Conservation (phyloP, 1,140 invertebrate species). For the Calycopis cecrops region DNA sequence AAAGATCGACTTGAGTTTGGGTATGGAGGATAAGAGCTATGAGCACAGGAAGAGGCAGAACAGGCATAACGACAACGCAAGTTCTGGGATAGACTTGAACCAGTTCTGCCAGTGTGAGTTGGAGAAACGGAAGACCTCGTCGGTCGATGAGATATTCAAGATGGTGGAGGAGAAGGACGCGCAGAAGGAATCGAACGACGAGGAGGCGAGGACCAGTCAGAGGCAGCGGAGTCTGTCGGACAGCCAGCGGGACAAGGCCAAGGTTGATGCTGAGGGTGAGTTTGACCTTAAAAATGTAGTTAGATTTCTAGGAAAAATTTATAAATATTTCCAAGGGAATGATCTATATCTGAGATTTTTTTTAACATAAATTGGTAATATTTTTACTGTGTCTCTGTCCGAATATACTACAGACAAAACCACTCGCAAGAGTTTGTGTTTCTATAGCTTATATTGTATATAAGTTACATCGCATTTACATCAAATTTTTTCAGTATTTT, state of each 20-base stretch:
- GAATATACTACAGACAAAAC: too few species aligned
- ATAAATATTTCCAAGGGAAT: too few species aligned
- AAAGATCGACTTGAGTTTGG: constrained; percentile 65
- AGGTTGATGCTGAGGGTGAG: constrained; percentile 60
- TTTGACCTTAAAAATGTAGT: constrained; percentile 1
- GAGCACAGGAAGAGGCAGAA: constrained; percentile 64
- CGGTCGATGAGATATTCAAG: constrained; percentile 83
- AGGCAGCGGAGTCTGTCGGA: constrained; percentile 84
- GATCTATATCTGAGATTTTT: too few species aligned
- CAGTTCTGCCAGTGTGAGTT: constrained; percentile 72
- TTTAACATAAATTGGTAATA: too few species aligned
- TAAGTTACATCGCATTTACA: too few species aligned
- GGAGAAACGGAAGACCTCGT: constrained; percentile 67
- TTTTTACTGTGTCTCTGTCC: too few species aligned
- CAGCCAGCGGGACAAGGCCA: constrained; percentile 76
- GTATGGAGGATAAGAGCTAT: constrained; percentile 54
- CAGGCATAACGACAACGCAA: constrained; percentile 57
- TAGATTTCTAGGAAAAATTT: too few species aligned
- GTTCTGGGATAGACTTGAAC: constrained; percentile 65
- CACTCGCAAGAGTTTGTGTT: too few species aligned
- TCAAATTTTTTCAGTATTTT: too few species aligned
- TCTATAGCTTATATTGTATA: too few species aligned
- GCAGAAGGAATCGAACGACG: constrained; percentile 67
- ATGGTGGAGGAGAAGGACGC: constrained; percentile 52
- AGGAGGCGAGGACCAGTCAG: constrained; percentile 78